These are phyloP conservation scores for Spilosoma lubricipeda DNA, from an alignment of 2,888 invertebrate genomes.

Conservation along the genomic window DNA sequence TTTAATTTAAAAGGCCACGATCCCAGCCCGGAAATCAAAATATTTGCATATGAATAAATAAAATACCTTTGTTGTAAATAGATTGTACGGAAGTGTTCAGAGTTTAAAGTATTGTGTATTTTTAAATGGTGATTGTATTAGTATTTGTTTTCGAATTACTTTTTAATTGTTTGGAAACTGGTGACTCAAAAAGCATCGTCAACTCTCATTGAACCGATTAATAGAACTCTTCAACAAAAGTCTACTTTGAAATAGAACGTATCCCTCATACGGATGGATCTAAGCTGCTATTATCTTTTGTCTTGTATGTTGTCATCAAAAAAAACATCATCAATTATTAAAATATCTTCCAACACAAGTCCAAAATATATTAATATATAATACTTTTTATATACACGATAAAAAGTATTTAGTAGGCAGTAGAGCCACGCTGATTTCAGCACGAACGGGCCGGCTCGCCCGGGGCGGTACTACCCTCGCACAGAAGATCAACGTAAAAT, in stretches of 20 bases:
- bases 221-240: neutral
- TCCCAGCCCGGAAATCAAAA: conserved; percentile 1
- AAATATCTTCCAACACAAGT: neutral
- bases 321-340: neutral
- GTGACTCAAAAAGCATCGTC: neutral
- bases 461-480: too few relatives aligned
- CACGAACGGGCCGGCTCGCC: too few relatives aligned
- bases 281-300: neutral
- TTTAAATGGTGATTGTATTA: neutral
- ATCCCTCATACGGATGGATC: neutral
- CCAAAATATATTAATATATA: too few relatives aligned
- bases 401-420: too few relatives aligned
- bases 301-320: too few relatives aligned
- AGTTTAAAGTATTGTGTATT: neutral
- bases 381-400: too few relatives aligned
- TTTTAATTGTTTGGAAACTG: neutral
- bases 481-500: too few relatives aligned
- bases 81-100: neutral
- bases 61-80: neutral
- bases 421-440: too few relatives aligned
- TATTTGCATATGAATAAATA: neutral
- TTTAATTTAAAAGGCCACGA: conserved; percentile 1
- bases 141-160: neutral
- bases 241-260: neutral
- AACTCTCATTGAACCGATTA: neutral